Evolutionary conservation across 1,140 invertebrate genomes (phyloP).

Genomic region (Drosophila grimshawi): DNA sequence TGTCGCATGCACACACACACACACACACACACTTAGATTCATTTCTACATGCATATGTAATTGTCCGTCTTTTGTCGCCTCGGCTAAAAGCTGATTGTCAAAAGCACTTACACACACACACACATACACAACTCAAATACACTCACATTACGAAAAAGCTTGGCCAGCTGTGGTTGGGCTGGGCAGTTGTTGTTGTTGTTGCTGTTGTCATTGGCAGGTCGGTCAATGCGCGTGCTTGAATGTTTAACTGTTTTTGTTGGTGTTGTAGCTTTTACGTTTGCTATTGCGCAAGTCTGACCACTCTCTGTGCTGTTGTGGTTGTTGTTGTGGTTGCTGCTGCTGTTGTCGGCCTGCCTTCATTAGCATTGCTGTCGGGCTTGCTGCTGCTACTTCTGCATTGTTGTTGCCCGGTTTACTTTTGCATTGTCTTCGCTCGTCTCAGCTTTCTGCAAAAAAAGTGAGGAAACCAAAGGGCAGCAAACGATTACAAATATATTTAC

Average conservation of each 20-base stretch:
- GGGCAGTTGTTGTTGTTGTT: slow-evolving; percentile 35
- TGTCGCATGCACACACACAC: slow-evolving; percentile 3
- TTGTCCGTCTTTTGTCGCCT: slow-evolving; percentile 27
- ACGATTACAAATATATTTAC: slow-evolving; percentile 33
- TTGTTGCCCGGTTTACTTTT: slow-evolving; percentile 62
- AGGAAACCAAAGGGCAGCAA: slow-evolving; percentile 64
- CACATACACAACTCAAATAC: slow-evolving; percentile 22
- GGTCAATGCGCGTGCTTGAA: slow-evolving; percentile 75
- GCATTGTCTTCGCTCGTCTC: slow-evolving; percentile 72
- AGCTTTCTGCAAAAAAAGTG: slow-evolving; percentile 65
- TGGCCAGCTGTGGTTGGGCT: slow-evolving; percentile 35
- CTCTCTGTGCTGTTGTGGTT: slow-evolving; percentile 23
- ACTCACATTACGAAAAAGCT: slow-evolving; percentile 45
- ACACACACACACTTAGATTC: not conserved
- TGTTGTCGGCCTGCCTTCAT: slow-evolving; percentile 44
- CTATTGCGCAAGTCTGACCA: slow-evolving; percentile 72
- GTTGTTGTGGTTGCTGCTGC: slow-evolving; percentile 20
- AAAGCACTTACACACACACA: slow-evolving; percentile 28
- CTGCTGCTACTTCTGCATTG: not conserved
- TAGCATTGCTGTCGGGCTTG: slow-evolving; percentile 54
- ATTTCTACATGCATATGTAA: slow-evolving; percentile 6
- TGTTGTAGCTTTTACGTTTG: slow-evolving; percentile 32
- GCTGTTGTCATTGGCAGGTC: slow-evolving; percentile 11
- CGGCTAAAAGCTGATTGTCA: slow-evolving; percentile 52
- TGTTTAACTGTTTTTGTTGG: slow-evolving; percentile 40